Evolutionary conservation across 2,113 vertebrate genomes (phyloP).

Genomic region (Callionymus lyra): DNA sequence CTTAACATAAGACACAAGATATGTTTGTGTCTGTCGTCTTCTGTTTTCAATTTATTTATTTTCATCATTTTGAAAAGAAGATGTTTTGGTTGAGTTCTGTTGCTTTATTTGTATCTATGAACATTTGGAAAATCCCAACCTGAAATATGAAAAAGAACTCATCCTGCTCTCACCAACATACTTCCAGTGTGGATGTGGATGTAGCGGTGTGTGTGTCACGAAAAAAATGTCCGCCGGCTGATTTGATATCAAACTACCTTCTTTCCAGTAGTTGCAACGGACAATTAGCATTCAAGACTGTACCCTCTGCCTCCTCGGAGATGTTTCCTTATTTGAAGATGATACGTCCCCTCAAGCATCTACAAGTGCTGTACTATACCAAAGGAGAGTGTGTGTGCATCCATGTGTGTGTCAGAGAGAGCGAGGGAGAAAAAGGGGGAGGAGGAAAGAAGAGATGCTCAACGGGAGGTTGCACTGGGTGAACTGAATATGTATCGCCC

Average conservation of each 20-base stretch:
- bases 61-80: too few species aligned
- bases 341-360: conserved; percentile 39
- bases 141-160: too few species aligned
- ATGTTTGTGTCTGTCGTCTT: too few species aligned
- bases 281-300: conserved; percentile 42
- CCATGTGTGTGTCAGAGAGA: too few species aligned
- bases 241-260: conserved; percentile 32
- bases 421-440: not conserved
- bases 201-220: not conserved
- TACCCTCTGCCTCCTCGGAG: conserved; percentile 29
- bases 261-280: conserved; percentile 22
- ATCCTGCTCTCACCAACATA: too few species aligned
- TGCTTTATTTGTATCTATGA: too few species aligned
- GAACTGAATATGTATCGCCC: conserved; percentile 33
- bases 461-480: conserved; percentile 15
- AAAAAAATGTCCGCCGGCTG: conserved; percentile 22
- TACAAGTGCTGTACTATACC: not conserved
- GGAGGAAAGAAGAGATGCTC: conserved; percentile 5
- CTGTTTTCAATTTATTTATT: too few species aligned
- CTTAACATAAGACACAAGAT: too few species aligned
- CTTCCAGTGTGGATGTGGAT: too few species aligned
- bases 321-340: conserved; percentile 47
- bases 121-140: too few species aligned
- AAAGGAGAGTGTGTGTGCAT: too few species aligned
- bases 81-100: too few species aligned